Base-by-base conservation (phyloP, 2,797 vertebrate species). In the Tamandua tetradactyla region DNA sequence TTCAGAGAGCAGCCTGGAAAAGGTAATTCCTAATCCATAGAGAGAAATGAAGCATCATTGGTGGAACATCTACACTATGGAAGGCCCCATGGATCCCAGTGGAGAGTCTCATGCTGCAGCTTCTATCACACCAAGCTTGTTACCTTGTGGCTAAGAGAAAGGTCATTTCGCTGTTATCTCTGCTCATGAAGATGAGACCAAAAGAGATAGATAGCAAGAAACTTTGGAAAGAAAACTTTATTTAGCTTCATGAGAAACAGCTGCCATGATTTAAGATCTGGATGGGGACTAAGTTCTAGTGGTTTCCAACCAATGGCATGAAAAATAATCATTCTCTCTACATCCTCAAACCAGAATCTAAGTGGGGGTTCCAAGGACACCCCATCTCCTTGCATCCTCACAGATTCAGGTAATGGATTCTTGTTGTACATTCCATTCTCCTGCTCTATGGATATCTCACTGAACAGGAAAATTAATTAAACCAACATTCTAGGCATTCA, bases 141-240 rank as follows among this genome's bases (percentile, higher is more conserved):
- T 7, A 49, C 49, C 72, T 30, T 5, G 27, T 25, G 25, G 35
- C 62, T 11, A 9, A 20, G 27, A 90, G 84, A 78, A 94, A 68
- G 55, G 40, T 49, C 59, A 68, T 40, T 49, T 55, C 5, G 0
- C 14, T 25, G n/a, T 66, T 32, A 22, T 57, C n/a, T 37, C 52
- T 47, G 30, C 35, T 59, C 68, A 12, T 61, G 22, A n/a, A 20
- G 35, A 81, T 55, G 66, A 23, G 15, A 87, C 61, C 80, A 92
- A 86, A 95, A 89, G 85, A 95, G 13, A 95, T 47, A 83, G 25
- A 23, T 6, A 92, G 49, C 71, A 93, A 37, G 66, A 71, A 89
- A 61, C 78, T 94, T 96, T 89, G 72, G 80, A 96, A 94, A 95
- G 85, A 83, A 44, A 79, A 90, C 82, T 97, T 97, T 97, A 97